Conservation (phyloP, 2,113 vertebrate species). For the Eonycteris spelaea region DNA sequence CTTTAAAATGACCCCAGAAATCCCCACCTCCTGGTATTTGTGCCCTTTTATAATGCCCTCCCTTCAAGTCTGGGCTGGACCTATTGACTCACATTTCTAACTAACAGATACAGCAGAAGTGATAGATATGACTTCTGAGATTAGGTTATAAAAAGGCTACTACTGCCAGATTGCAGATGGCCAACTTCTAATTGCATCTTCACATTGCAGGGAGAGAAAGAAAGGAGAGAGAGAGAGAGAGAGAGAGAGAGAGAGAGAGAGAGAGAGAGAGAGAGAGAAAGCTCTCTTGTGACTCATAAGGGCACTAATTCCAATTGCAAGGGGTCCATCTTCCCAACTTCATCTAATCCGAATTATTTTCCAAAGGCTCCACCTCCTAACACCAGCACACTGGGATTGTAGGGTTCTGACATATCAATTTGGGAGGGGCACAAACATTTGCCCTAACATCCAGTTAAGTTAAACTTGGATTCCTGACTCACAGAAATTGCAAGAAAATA, state of each 20-base stretch:
- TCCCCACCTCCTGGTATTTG: too few relatives aligned
- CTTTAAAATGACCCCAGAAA: not conserved
- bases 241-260: not conserved
- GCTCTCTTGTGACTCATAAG: not conserved
- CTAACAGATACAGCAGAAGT: not conserved
- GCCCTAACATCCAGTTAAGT: not conserved
- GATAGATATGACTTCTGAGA: not conserved
- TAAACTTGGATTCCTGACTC: not conserved
- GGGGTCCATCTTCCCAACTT: not conserved
- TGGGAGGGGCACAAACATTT: not conserved
- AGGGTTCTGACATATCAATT: not conserved
- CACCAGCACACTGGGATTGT: not conserved
- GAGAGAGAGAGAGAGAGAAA: not conserved
- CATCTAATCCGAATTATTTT: not conserved
- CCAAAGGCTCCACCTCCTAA: not conserved
- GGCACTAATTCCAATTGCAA: not conserved
- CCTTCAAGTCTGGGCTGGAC: not conserved
- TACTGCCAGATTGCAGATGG: not conserved
- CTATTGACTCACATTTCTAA: not conserved
- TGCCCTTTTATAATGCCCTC: not conserved
- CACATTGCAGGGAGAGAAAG: accelerated
- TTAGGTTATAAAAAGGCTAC: not conserved
- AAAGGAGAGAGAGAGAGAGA: not conserved
- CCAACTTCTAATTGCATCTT: not conserved
- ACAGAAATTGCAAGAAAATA: not conserved